Percentiles rank a stretch among this genome's conserved stretches.
Conservation (phyloP, 2,888 invertebrate species). For the Drosophila longiperda region DNA sequence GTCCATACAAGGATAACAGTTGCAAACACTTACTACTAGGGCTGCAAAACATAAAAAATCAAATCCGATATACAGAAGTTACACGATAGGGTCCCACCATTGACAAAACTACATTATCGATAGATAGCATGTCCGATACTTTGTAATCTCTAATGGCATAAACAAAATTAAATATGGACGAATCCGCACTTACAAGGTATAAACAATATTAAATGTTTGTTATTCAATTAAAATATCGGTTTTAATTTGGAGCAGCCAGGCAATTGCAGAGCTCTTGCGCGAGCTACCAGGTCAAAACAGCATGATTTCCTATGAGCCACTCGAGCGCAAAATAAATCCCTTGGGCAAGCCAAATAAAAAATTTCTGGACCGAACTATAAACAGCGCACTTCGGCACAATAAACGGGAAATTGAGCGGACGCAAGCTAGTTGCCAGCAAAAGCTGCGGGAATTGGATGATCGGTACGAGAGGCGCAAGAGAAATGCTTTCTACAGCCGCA, state of each 20-base stretch:
- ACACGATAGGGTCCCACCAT: neutral
- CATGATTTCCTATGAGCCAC: conserved; percentile 11
- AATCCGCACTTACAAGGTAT: conserved; percentile 71
- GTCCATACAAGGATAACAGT: neutral
- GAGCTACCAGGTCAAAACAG: conserved; percentile 53
- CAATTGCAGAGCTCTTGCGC: conserved; percentile 75
- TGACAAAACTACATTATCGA: neutral
- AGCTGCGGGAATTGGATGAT: conserved; percentile 75
- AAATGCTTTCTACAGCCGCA: conserved; percentile 46
- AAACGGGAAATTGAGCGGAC: conserved; percentile 67
- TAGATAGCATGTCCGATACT: neutral
- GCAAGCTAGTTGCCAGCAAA: conserved; percentile 64
- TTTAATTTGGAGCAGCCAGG: conserved; percentile 55
- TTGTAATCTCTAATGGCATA: conserved; percentile 1
- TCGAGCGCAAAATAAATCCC: conserved; percentile 80
- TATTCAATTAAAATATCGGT: neutral
- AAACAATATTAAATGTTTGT: conserved; percentile 1
- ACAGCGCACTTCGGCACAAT: conserved; percentile 75
- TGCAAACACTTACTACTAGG: neutral
- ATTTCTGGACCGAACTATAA: conserved; percentile 79
- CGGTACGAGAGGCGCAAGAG: conserved; percentile 40
- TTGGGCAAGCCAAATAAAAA: conserved; percentile 79
- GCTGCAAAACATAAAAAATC: neutral
- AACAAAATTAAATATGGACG: conserved; percentile 63
- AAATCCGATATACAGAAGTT: neutral